Conservation (phyloP, 2,113 vertebrate species). For the Scartelaos histophorus region DNA sequence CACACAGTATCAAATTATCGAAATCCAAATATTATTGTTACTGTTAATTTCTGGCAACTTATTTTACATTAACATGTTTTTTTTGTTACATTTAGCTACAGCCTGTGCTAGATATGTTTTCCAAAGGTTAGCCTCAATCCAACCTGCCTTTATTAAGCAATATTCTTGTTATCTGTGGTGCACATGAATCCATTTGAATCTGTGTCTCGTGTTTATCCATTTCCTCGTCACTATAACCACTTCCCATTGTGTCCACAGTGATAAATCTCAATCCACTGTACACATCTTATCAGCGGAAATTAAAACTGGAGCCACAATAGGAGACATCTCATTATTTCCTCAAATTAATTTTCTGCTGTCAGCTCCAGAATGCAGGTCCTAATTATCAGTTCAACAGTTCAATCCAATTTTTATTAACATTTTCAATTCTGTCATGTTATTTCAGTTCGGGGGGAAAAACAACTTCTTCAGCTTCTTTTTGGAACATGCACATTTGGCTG, state of each 20-base stretch:
- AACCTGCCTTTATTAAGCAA: background rate
- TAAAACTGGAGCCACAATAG: slow-evolving; percentile 30
- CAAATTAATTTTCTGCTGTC: slow-evolving; percentile 55
- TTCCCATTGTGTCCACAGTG: slow-evolving; percentile 14
- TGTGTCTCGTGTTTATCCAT: background rate
- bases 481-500: slow-evolving; percentile 10
- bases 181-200: background rate
- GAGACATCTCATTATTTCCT: slow-evolving; percentile 40
- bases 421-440: background rate
- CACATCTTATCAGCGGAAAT: slow-evolving; percentile 50
- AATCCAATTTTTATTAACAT: slow-evolving; percentile 11
- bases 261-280: slow-evolving; percentile 38
- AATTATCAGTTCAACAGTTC: slow-evolving; percentile 16
- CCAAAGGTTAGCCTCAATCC: background rate
- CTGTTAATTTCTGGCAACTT: no score
- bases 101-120: background rate
- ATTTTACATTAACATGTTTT: background rate
- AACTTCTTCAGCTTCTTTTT: slow-evolving; percentile 11
- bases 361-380: slow-evolving; percentile 17
- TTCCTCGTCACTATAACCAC: slow-evolving; percentile 13
- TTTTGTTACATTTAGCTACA: background rate
- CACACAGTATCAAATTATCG: no score
- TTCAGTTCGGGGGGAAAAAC: slow-evolving; percentile 23
- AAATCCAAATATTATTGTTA: no score
- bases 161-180: background rate